phyloP scores from a whole-genome alignment of 2,888 invertebrate genomes.

The Sympetrum striolatum region DNA sequence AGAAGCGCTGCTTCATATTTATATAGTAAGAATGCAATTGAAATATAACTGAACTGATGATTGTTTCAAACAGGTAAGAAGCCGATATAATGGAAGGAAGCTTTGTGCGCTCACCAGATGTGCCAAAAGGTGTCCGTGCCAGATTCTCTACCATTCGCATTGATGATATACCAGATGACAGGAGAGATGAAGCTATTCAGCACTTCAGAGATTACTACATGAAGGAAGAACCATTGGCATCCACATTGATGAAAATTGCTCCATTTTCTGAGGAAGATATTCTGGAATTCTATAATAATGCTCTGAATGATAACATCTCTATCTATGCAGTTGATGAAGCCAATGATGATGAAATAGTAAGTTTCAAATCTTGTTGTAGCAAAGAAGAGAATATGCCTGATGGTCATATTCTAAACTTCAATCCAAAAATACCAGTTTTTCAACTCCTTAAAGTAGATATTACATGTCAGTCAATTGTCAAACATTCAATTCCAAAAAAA shows the following conservation, averaged over 20 bases:
- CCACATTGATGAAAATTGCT: not conserved
- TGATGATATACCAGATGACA: not conserved
- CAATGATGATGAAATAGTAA: conserved; percentile 2
- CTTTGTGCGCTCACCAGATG: not conserved
- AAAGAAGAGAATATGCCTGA: no score
- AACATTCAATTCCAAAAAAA: no score
- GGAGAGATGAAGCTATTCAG: not conserved
- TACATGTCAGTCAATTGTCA: no score
- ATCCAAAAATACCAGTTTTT: no score
- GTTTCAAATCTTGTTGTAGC: not conserved
- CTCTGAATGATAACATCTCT: not conserved
- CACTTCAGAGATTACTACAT: not conserved
- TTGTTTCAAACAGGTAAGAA: no score
- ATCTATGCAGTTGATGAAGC: not conserved
- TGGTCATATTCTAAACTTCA: no score
- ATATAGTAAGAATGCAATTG: no score
- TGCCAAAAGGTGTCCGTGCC: not conserved
- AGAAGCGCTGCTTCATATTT: no score
- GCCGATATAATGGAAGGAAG: not conserved
- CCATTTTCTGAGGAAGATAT: not conserved
- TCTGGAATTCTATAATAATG: not conserved
- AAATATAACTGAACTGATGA: no score
- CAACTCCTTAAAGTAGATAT: no score
- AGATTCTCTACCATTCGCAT: not conserved
- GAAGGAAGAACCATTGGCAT: not conserved